Evolutionary conservation across 2,113 vertebrate genomes (phyloP).

Genomic region (Panthera uncia): DNA sequence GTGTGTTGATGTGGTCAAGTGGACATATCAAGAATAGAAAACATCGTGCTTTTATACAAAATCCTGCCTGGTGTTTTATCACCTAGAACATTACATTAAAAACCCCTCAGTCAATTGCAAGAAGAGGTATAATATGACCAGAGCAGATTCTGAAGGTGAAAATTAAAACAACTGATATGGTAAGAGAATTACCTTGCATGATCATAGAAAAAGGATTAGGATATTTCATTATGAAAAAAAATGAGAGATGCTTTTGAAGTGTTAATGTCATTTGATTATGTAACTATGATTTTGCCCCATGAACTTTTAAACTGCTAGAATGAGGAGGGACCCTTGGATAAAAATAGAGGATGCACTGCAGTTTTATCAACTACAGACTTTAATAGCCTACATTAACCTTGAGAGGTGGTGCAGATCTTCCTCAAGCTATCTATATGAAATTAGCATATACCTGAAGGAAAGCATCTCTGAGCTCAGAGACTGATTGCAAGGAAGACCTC

Average conservation of each 20-base stretch:
- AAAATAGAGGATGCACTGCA: neutral
- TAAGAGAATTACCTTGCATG: neutral
- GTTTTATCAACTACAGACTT: neutral
- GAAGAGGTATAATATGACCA: neutral
- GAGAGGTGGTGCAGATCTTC: neutral
- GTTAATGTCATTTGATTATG: neutral
- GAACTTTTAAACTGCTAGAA: neutral
- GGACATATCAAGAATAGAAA: neutral
- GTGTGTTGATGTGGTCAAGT: neutral
- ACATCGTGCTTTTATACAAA: neutral
- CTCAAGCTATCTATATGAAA: neutral
- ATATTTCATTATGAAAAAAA: slow-evolving; percentile 31
- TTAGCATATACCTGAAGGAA: neutral
- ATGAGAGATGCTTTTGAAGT: neutral
- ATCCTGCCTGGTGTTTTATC: neutral
- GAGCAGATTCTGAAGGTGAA: neutral
- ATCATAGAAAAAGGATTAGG: neutral
- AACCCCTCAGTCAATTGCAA: neutral
- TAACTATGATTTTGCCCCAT: neutral
- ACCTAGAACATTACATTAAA: neutral
- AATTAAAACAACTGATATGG: neutral
- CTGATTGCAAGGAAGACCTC: neutral
- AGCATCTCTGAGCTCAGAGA: neutral
- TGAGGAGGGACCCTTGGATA: neutral
- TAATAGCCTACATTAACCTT: neutral